Conservation (phyloP, 2,888 invertebrate species). For the Acanthacorydalis orientalis region DNA sequence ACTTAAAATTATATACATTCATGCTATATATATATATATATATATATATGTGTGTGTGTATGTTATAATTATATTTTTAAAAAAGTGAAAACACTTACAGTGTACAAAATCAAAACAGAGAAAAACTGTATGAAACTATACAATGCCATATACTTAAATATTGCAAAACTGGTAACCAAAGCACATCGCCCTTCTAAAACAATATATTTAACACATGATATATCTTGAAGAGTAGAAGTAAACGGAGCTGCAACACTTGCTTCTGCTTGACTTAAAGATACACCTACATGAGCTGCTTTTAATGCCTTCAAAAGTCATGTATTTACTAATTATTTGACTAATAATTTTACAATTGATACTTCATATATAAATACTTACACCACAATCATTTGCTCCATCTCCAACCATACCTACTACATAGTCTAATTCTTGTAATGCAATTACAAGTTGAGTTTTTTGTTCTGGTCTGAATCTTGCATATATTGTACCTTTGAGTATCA, state of each 20-base stretch:
- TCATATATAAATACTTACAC: conserved; percentile 25
- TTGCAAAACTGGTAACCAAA: conserved; percentile 74
- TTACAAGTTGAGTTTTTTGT: conserved; percentile 61
- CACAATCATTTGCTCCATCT: conserved; percentile 75
- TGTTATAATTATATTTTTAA: not conserved
- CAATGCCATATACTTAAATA: conserved; percentile 82
- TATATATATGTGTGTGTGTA: too few relatives aligned
- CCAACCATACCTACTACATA: conserved; percentile 49
- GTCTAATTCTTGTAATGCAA: conserved; percentile 49
- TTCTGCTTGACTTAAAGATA: conserved; percentile 77
- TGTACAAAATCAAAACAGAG: conserved; percentile 51
- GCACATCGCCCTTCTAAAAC: conserved; percentile 76
- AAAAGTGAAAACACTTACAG: not conserved
- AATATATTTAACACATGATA: conserved; percentile 62
- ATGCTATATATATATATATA: conserved; percentile 3
- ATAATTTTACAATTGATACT: not conserved
- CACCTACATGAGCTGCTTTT: conserved; percentile 75
- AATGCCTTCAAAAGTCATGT: conserved; percentile 35
- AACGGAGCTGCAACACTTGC: conserved; percentile 82
- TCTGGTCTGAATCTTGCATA: conserved; percentile 75
- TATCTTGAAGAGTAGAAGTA: conserved; percentile 66
- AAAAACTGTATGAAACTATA: conserved; percentile 82
- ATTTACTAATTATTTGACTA: not conserved
- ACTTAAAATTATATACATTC: not conserved
- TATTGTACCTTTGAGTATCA: conserved; percentile 51